These are phyloP conservation scores for Taphrorychus bicolor DNA, from an alignment of 2,888 invertebrate genomes.

Conservation along the genomic window DNA sequence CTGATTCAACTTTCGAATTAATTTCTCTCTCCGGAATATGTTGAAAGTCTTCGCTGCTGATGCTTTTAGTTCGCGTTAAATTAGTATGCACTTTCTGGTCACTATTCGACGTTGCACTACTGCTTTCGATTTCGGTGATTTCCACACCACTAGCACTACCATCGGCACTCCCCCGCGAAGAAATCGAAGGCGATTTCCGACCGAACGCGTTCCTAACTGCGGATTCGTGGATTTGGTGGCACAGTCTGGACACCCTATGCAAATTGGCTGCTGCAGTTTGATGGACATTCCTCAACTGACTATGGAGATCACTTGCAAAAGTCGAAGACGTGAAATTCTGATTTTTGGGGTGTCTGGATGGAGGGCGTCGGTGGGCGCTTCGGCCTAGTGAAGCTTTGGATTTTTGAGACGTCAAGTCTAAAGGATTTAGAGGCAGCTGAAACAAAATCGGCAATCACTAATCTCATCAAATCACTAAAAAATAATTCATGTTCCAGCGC, in stretches of 20 bases:
- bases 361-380: conserved; percentile 62
- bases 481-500: not conserved
- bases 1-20: conserved; percentile 53
- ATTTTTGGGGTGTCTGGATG: conserved; percentile 57
- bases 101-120: conserved; percentile 28
- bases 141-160: conserved; percentile 48
- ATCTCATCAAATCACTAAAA: not conserved
- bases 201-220: conserved; percentile 57
- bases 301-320: conserved; percentile 36
- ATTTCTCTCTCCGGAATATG: conserved; percentile 48
- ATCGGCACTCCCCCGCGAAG: conserved; percentile 51
- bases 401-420: conserved; percentile 63
- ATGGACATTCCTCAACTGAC: conserved; percentile 44
- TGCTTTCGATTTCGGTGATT: conserved; percentile 52
- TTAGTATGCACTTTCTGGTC: conserved; percentile 41
- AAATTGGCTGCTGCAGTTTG: conserved; percentile 54
- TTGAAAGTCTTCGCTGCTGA: conserved; percentile 62
- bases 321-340: conserved; percentile 42
- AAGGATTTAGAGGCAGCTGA: conserved; percentile 61
- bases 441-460: conserved; percentile 42
- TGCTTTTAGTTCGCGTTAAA: conserved; percentile 59
- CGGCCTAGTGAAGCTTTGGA: conserved; percentile 63
- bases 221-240: conserved; percentile 61
- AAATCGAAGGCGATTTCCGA: conserved; percentile 40
- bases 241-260: conserved; percentile 59